These are phyloP conservation scores for Sepioteuthis lessoniana DNA, from an alignment of 2,888 invertebrate species.

Conservation along the genomic window DNA sequence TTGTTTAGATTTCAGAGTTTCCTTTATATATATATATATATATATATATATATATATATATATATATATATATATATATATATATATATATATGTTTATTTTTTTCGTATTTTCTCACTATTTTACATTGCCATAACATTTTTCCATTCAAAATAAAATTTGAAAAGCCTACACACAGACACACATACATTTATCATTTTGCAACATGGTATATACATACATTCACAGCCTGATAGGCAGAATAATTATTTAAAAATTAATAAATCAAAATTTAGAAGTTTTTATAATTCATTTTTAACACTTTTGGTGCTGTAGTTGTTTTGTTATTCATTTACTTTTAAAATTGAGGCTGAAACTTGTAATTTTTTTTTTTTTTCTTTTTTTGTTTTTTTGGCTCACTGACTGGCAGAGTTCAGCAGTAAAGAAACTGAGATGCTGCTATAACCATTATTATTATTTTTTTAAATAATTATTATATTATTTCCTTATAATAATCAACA, in stretches of 20 bases:
- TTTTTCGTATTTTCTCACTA: background rate
- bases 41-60: background rate
- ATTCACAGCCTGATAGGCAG: background rate
- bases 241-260: background rate
- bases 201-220: background rate
- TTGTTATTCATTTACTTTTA: background rate
- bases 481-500: constrained; percentile 12
- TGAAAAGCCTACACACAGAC: background rate
- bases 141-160: background rate
- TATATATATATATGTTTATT: background rate
- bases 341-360: no score
- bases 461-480: constrained; percentile 1
- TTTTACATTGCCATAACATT: background rate
- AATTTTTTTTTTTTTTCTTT: no score
- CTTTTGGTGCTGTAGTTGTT: background rate
- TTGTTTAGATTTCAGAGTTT: background rate
- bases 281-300: background rate
- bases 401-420: background rate
- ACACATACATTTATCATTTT: background rate
- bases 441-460: background rate
- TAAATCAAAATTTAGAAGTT: background rate
- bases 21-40: background rate
- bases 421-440: background rate
- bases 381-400: background rate
- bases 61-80: background rate